Evolutionary conservation across 1,140 invertebrate species (phyloP), one percentile per base, ranked within the genome.

Genomic region (Fragariocoptes setiger): DNA sequence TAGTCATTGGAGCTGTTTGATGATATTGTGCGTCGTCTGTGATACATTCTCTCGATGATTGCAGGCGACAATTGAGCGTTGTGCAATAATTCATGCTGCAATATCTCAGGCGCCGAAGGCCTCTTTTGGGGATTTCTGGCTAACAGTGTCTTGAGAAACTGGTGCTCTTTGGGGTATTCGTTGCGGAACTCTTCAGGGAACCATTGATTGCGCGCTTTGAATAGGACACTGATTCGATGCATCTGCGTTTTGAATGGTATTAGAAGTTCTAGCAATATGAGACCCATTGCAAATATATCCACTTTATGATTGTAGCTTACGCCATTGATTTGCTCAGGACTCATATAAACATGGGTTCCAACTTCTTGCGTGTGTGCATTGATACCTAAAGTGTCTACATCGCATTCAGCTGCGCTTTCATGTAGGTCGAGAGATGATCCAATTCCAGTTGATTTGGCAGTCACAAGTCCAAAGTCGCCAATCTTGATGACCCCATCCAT

Each of bases 341-440:
- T 88, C 85, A 94, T 94, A 54, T 97, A 97, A 1, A 92, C 59
- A 31, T 76, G 70, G 1, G 88, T 95, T 15, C 86, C 82, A 40
- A 76, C 72, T 47, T 65, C 59, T 35, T 67, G 65, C 0, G 74
- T 77, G 48, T 72, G 71, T 21, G 58, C 55, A 40, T 47, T 18
- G 20, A 43, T 39, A 44, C 21, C 44, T 48, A 21, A 54, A 48
- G 42, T 50, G 45, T 36, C 47, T 42, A 38, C 20, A 15, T 39
- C 19, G 12, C 14, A 38, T n/a, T 37, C 21, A 4, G 13, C 22
- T 15, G 8, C 12, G 13, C 25, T 22, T 12, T 20, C 19, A 21
- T 38, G 18, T n/a, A 35, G 13, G 5, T 42, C 40, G 3, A 46
- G 42, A n/a, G 49, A 50, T 38, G 55, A 50, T 39, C 63, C 59